Conservation (phyloP, 1,140 invertebrate species). For the Drosophila neocordata region DNA sequence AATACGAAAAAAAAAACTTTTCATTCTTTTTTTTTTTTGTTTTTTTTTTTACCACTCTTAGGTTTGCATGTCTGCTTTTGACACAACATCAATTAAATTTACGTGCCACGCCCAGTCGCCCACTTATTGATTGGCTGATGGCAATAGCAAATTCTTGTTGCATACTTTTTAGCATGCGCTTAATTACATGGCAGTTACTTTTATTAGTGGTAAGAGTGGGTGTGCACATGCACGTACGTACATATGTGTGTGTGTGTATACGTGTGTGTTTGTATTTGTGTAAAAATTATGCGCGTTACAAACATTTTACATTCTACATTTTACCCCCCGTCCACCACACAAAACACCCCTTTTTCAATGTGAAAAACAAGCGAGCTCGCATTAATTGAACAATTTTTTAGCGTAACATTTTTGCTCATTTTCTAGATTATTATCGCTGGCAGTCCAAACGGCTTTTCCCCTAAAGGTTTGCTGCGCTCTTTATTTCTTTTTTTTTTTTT, state of each 20-base stretch:
- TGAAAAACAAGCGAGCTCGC: slow-evolving; percentile 56
- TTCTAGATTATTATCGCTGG: slow-evolving; percentile 64
- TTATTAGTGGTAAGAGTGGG: neutral
- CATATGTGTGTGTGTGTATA: slow-evolving; percentile 36
- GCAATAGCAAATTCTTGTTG: slow-evolving; percentile 62
- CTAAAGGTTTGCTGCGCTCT: neutral
- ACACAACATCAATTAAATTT: slow-evolving; percentile 61
- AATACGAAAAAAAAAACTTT: slow-evolving; percentile 26
- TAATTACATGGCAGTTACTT: slow-evolving; percentile 71
- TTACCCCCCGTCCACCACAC: neutral
- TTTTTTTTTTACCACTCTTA: slow-evolving; percentile 44
- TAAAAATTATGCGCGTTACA: slow-evolving; percentile 68
- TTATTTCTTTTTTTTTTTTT: neutral
- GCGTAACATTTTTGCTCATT: slow-evolving; percentile 58
- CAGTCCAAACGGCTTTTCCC: slow-evolving; percentile 35
- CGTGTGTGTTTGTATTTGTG: too few species aligned
- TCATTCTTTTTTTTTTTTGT: slow-evolving; percentile 20
- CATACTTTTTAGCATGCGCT: slow-evolving; percentile 77
- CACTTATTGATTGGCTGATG: slow-evolving; percentile 63
- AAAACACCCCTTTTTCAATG: slow-evolving; percentile 3
- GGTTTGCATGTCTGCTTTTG: slow-evolving; percentile 53
- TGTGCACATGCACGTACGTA: slow-evolving; percentile 7
- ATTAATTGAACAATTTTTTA: slow-evolving; percentile 78
- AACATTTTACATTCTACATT: slow-evolving; percentile 47
- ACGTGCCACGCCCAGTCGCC: slow-evolving; percentile 54